Evolutionary conservation across 2,113 vertebrate species (phyloP), one percentile per base, ranked within the genome.

Genomic region (Paraplagusia blochii): DNA sequence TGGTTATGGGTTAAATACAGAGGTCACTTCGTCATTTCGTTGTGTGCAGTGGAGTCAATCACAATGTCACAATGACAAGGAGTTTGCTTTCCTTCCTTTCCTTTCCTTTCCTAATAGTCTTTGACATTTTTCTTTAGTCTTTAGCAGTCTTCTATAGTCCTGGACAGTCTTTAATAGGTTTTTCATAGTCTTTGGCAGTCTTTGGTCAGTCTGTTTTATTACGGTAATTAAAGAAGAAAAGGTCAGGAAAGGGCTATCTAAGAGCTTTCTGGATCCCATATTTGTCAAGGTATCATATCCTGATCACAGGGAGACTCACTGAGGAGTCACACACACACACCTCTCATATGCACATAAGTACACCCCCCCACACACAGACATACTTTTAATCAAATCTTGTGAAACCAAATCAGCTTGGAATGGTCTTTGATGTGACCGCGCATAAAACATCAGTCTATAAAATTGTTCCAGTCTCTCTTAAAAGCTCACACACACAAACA

Each of bases 351-450:
- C 50, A 38, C 14, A 35, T 36, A 18, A 15, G 12, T 19, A 36
- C n/a, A 35, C 14, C 44, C 11, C 33, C 11, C 42, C 17, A 22
- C 12, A 16, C 46, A 3, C 18, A 19, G 5, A 22, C 19, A 18
- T 2, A 19, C 17, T 29, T 18, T 9, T 10, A 15, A 33, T 45
- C 53, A 56, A 0, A 11, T 35, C 12, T 18, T 14, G 35, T 66
- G 81, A 79, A 84, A 79, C 38, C 9, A 7, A 62, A 65, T 43
- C 53, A 60, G 29, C 53, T 4, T 14, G 38, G 53, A 63, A 22
- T 16, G 39, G 40, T 45, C 0, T 44, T 11, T 19, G 33, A 45
- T 36, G 49, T 34, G 47, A 42, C 9, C 1, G 36, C 3, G 48
- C 53, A 55, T 19, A 63, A 16, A 22, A 50, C 49, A 39, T 56